These are phyloP conservation scores for Litocranius walleri DNA, from an alignment of 2,113 vertebrate species.

Conservation along the genomic window DNA sequence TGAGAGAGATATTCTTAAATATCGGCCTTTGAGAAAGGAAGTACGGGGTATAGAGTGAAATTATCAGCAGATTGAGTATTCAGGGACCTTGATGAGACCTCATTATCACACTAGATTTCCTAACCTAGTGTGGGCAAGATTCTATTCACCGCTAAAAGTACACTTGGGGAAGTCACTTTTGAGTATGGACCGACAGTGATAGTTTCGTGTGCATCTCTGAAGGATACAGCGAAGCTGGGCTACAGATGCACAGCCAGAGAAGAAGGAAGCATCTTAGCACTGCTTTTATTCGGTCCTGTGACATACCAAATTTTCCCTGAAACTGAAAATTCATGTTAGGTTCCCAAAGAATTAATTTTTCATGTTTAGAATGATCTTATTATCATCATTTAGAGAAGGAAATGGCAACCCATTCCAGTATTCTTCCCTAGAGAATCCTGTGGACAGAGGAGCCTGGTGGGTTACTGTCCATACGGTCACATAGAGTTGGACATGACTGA, in stretches of 20 bases:
- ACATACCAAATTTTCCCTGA: background rate
- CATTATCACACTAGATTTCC: background rate
- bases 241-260: background rate
- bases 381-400: background rate
- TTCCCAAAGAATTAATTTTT: background rate
- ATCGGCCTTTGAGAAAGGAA: background rate
- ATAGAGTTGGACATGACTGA: background rate
- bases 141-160: background rate
- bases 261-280: background rate
- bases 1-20: background rate
- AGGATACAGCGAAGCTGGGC: background rate
- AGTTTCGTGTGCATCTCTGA: background rate
- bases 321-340: background rate
- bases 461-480: accelerated
- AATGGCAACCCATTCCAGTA: background rate
- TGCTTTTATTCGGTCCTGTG: background rate
- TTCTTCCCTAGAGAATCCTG: background rate
- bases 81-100: background rate
- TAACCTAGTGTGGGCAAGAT: background rate
- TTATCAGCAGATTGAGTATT: background rate
- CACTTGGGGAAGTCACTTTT: background rate
- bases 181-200: background rate
- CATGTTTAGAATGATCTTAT: background rate
- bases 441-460: background rate
- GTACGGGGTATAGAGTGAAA: background rate